phyloP scores from a whole-genome alignment of 1,140 invertebrate genomes.

The Neoseiulus cucumeris region DNA sequence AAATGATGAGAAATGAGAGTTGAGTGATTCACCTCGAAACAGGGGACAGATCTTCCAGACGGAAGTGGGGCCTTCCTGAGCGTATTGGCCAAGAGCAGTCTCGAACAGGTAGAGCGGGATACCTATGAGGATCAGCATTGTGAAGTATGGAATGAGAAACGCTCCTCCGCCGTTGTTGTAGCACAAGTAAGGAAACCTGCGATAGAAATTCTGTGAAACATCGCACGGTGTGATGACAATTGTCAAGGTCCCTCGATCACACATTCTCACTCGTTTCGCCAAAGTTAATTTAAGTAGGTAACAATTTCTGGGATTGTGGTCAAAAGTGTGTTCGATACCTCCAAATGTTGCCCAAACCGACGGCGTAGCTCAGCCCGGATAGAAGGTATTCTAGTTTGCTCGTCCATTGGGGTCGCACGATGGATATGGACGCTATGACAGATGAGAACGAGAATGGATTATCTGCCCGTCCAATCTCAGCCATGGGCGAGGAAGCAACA shows the following conservation, averaged over 20 bases:
- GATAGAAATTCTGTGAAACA: no score
- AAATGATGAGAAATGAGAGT: no score
- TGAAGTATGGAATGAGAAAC: slow-evolving; percentile 84
- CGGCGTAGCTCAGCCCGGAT: slow-evolving; percentile 67
- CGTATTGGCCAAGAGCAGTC: slow-evolving; percentile 34
- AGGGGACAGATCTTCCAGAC: slow-evolving; percentile 39
- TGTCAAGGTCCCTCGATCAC: no score
- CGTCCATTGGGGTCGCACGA: slow-evolving; percentile 57
- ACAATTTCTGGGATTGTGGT: no score
- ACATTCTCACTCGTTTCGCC: no score
- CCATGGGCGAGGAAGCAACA: no score
- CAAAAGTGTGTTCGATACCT: no score
- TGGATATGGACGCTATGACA: neutral
- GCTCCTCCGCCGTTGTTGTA: slow-evolving; percentile 77
- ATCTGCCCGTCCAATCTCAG: no score
- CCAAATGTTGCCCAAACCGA: slow-evolving; percentile 80
- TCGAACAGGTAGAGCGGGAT: slow-evolving; percentile 51
- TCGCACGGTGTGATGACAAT: no score
- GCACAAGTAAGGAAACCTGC: slow-evolving; percentile 60
- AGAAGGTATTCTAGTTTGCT: slow-evolving; percentile 73
- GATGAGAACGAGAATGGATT: no score
- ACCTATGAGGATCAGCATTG: slow-evolving; percentile 79
- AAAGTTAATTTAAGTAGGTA: no score
- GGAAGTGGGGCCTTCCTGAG: slow-evolving; percentile 32
- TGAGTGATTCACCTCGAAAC: slow-evolving; percentile 31